Percentiles rank a stretch among this genome's conserved stretches.
These are phyloP conservation scores for Crocidura indochinensis DNA, from an alignment of 2,797 vertebrate genomes.

Conservation along the genomic window DNA sequence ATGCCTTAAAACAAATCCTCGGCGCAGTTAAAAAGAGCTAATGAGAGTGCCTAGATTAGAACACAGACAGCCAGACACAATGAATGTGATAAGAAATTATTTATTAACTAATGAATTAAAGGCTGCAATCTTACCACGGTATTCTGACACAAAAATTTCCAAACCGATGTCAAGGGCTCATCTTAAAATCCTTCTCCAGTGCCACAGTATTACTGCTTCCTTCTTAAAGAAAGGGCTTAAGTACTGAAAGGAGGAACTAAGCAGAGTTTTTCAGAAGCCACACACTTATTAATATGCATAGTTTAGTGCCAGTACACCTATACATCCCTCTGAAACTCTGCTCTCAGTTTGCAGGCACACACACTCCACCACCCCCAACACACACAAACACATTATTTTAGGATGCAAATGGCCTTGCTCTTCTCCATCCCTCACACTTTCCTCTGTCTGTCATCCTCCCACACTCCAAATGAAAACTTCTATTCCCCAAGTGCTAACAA, in stretches of 20 bases:
- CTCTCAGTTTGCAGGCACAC: neutral
- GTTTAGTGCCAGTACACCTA: neutral
- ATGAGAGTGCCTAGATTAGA: neutral
- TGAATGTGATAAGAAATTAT: conserved; percentile 32
- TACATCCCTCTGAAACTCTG: neutral
- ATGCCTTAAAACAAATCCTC: neutral
- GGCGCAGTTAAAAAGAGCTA: neutral
- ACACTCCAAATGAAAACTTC: conserved; percentile 53
- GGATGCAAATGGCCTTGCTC: neutral
- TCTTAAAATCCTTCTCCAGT: conserved; percentile 39
- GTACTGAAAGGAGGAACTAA: neutral
- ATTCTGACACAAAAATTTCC: neutral
- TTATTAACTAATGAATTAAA: conserved; percentile 44
- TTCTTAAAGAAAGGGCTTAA: neutral
- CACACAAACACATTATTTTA: neutral
- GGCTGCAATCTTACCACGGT: neutral
- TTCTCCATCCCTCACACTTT: neutral
- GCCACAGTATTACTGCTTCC: neutral
- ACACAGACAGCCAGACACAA: neutral
- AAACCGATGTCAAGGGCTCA: neutral
- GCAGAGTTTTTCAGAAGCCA: neutral
- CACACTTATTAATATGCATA: neutral
- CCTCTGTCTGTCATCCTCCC: neutral
- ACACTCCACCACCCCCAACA: too few relatives aligned
- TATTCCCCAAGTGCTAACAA: conserved; percentile 44